phyloP scores from a whole-genome alignment of 2,797 vertebrate genomes.

The Falco biarmicus region DNA sequence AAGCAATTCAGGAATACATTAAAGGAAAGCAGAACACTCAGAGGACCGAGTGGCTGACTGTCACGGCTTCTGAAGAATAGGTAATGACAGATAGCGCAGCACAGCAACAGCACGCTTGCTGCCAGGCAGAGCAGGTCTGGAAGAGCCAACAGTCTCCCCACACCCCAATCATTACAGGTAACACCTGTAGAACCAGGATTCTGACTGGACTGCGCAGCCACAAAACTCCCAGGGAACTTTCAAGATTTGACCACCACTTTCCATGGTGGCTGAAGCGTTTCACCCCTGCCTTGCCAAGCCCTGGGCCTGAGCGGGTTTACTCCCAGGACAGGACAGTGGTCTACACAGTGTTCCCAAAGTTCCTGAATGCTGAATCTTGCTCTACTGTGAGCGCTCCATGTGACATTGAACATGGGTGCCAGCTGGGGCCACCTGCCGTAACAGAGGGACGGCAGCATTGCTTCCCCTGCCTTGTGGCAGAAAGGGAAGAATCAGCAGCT shows the following conservation, averaged over 20 bases:
- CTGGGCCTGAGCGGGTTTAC: background rate
- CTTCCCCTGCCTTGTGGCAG: background rate
- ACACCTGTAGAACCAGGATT: background rate
- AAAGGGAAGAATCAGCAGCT: background rate
- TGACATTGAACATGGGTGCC: background rate
- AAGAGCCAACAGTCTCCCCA: background rate
- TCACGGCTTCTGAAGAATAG: background rate
- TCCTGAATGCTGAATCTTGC: background rate
- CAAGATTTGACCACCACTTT: background rate
- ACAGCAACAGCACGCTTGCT: background rate
- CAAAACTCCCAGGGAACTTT: background rate
- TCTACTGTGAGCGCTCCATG: fast-evolving
- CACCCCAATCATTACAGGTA: background rate
- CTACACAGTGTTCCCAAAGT: fast-evolving
- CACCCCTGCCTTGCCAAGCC: background rate
- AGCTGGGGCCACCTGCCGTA: background rate
- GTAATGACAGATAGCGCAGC: background rate
- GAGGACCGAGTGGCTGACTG: background rate
- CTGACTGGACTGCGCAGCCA: background rate
- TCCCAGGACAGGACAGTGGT: fast-evolving
- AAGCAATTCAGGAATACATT: constrained; percentile 43
- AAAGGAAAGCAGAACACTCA: constrained; percentile 43
- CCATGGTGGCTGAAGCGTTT: fast-evolving
- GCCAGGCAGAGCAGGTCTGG: fast-evolving
- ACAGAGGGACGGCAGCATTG: background rate